Evolutionary conservation across 2,113 vertebrate species (phyloP).

Genomic region (Burhinus bistriatus): DNA sequence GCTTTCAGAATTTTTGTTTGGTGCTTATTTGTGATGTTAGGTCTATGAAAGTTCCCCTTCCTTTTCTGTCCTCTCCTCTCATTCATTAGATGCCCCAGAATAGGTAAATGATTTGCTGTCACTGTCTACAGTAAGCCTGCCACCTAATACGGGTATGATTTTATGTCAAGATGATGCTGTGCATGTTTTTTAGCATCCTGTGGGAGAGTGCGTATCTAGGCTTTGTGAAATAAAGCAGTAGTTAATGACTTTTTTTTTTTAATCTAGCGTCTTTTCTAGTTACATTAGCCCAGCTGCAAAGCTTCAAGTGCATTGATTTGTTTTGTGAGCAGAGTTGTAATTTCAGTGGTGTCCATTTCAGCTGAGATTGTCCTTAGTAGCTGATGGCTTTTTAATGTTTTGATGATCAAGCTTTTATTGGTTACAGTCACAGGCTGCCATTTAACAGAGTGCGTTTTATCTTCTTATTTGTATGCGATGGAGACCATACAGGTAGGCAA

Average conservation of each 20-base stretch:
- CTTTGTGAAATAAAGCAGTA: neutral
- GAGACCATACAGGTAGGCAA: neutral
- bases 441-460: neutral
- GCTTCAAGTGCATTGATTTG: neutral
- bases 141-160: neutral
- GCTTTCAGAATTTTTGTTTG: neutral
- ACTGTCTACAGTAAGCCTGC: neutral
- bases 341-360: neutral
- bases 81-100: neutral
- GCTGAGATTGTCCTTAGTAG: neutral
- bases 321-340: neutral
- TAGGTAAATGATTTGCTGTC: neutral
- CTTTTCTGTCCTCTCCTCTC: neutral
- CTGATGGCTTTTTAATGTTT: neutral
- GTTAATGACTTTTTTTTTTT: neutral
- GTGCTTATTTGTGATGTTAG: neutral
- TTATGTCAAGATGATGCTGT: neutral
- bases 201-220: fast-evolving
- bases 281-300: neutral
- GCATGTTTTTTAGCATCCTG: neutral
- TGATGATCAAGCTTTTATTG: neutral
- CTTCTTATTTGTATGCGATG: neutral
- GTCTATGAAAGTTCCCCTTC: neutral
- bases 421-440: neutral
- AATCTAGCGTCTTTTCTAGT: neutral